These are phyloP conservation scores for Habroteleia sp. DNA, from an alignment of 2,888 invertebrate species.

Conservation along the genomic window DNA sequence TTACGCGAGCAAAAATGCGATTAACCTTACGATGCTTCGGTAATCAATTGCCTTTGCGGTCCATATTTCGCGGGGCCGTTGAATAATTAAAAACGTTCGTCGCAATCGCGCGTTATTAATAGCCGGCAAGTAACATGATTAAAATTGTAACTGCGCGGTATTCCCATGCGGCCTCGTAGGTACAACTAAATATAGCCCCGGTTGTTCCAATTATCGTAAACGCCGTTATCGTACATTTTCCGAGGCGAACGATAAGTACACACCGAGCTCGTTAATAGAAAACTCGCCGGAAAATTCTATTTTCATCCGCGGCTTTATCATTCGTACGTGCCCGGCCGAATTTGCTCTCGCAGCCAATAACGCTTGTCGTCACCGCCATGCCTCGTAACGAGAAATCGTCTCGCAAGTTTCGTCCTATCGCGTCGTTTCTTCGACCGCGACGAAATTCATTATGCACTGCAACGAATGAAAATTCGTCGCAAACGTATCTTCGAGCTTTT, in stretches of 20 bases:
- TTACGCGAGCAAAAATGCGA: constrained; percentile 24
- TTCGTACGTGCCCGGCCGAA: constrained; percentile 51
- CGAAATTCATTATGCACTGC: constrained; percentile 42
- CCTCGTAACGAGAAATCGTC: constrained; percentile 55
- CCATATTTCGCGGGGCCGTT: constrained; percentile 19
- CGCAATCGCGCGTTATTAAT: constrained; percentile 25
- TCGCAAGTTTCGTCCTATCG: constrained; percentile 25
- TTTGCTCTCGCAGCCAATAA: constrained; percentile 32
- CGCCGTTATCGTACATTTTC: constrained; percentile 24
- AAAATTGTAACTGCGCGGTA: constrained; percentile 28
- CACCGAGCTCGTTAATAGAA: constrained; percentile 52
- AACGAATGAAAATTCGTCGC: constrained; percentile 3
- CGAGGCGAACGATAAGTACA: constrained; percentile 39
- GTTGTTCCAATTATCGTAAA: constrained; percentile 38
- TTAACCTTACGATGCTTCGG: constrained; percentile 1
- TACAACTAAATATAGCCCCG: constrained; percentile 33
- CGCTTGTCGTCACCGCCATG: constrained; percentile 14
- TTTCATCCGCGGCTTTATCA: constrained; percentile 49
- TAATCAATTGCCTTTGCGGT: constrained; percentile 17
- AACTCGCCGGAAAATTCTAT: constrained; percentile 54
- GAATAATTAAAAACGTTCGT: constrained; percentile 31
- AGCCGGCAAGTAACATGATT: constrained; percentile 33
- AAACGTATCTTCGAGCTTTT: neutral
- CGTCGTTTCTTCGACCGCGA: constrained; percentile 24
- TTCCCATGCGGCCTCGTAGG: constrained; percentile 21